Conservation (phyloP, 2,797 vertebrate genomes). For the Syndactyla subalaris region DNA sequence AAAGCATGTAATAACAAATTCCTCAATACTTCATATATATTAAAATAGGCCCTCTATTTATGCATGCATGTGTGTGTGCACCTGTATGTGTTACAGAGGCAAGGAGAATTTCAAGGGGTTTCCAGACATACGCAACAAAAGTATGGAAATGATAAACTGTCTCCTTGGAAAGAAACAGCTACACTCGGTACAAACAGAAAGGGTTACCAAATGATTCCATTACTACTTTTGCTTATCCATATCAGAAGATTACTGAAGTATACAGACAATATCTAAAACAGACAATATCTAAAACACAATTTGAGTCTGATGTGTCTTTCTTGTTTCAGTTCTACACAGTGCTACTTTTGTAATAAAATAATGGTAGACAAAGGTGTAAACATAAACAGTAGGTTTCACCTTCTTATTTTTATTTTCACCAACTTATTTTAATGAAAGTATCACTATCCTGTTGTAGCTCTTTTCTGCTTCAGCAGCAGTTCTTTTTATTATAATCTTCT, state of each 20-base stretch:
- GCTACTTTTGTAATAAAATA: neutral
- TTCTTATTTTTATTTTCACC: neutral
- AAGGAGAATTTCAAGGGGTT: neutral
- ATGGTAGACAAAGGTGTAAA: neutral
- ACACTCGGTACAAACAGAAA: neutral
- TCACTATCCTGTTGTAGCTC: neutral
- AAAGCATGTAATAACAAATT: neutral
- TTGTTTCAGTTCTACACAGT: neutral
- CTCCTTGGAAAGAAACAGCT: neutral
- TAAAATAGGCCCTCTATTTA: neutral
- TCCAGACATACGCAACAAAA: neutral
- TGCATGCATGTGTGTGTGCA: too few species aligned
- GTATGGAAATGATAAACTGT: neutral
- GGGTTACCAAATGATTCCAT: neutral
- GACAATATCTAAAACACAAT: neutral
- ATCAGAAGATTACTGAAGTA: neutral
- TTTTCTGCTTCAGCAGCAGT: neutral
- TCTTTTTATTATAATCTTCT: neutral
- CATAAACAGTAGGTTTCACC: neutral
- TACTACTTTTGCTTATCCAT: neutral
- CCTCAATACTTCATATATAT: neutral
- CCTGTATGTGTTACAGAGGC: rapidly evolving
- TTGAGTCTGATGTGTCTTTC: neutral
- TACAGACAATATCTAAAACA: neutral
- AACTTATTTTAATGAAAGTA: neutral